These are phyloP conservation scores for Lindbergichthys nudifrons DNA, from an alignment of 2,797 vertebrate species.

Conservation along the genomic window DNA sequence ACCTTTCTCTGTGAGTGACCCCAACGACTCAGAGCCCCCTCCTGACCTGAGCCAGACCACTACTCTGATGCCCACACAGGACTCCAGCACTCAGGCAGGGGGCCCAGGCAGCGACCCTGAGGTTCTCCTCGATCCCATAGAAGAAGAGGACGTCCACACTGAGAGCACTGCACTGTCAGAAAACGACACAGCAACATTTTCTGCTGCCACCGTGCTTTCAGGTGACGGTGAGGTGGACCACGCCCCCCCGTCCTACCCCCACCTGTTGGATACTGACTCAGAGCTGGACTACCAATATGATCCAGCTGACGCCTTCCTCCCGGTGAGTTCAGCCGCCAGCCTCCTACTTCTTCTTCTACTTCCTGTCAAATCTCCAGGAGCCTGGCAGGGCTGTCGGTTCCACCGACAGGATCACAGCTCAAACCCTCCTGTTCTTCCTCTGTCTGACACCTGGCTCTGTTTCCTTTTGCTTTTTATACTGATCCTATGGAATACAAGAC, in stretches of 20 bases:
- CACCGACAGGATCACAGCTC: neutral
- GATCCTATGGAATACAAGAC: conserved; percentile 19
- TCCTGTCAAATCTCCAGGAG: conserved; percentile 28
- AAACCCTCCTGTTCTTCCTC: conserved; percentile 24
- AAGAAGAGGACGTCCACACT: conserved; percentile 54
- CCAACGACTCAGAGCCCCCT: conserved; percentile 49
- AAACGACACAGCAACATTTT: conserved; percentile 90
- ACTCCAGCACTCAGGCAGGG: conserved; percentile 23
- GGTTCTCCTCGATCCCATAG: conserved; percentile 78
- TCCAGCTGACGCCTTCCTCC: conserved; percentile 87
- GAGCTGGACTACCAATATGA: conserved; percentile 94
- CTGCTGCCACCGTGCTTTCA: conserved; percentile 91
- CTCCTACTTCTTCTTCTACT: conserved; percentile 8
- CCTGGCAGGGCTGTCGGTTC: conserved; percentile 21
- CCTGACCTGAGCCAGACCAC: conserved; percentile 44
- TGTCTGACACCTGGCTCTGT: conserved; percentile 22
- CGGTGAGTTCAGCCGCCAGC: conserved; percentile 84
- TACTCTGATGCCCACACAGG: conserved; percentile 53
- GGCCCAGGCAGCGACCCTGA: conserved; percentile 68
- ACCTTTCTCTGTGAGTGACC: conserved; percentile 71
- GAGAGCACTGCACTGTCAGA: conserved; percentile 69
- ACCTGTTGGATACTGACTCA: conserved; percentile 86
- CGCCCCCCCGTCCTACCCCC: conserved; percentile 85
- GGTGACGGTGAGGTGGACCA: conserved; percentile 93
- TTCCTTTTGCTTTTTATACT: conserved; percentile 23